phyloP scores from a whole-genome alignment of 2,797 vertebrate species.

The Protonibea diacanthus region DNA sequence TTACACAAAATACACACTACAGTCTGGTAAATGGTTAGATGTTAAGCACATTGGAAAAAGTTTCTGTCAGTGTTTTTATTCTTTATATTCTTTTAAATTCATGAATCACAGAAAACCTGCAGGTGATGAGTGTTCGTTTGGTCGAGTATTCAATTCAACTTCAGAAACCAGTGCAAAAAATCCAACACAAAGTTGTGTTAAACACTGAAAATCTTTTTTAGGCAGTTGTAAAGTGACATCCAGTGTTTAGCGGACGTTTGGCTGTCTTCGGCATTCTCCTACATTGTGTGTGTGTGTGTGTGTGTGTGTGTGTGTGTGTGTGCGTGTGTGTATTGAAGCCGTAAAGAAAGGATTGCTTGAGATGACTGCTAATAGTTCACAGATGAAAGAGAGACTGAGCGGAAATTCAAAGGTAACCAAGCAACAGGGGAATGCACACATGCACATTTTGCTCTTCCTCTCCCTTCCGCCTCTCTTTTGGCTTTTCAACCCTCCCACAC shows the following conservation, averaged over 20 bases:
- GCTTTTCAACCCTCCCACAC: slow-evolving; percentile 59
- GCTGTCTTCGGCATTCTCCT: slow-evolving; percentile 22
- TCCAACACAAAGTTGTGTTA: slow-evolving; percentile 5
- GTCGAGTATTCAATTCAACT: background rate
- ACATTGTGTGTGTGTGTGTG: slow-evolving; percentile 3
- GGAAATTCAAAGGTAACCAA: slow-evolving; percentile 82
- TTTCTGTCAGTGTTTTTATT: background rate
- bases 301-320: slow-evolving; percentile 29
- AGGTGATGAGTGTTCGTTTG: background rate
- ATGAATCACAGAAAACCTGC: background rate
- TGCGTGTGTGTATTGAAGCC: slow-evolving; percentile 48
- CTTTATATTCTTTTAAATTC: background rate
- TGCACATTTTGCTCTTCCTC: slow-evolving; percentile 76
- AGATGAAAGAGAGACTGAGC: slow-evolving; percentile 77
- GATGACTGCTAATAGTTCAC: slow-evolving; percentile 83
- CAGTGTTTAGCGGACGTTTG: slow-evolving; percentile 14
- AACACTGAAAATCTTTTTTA: background rate
- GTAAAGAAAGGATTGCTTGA: slow-evolving; percentile 75
- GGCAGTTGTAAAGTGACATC: slow-evolving; percentile 29
- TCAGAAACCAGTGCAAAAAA: background rate
- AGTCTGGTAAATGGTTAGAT: no score
- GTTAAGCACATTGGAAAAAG: background rate
- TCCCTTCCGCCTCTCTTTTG: slow-evolving; percentile 65
- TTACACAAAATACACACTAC: no score
- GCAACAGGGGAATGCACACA: slow-evolving; percentile 78